Conservation (phyloP, 2,113 vertebrate genomes). For the Salvelinus namaycush region DNA sequence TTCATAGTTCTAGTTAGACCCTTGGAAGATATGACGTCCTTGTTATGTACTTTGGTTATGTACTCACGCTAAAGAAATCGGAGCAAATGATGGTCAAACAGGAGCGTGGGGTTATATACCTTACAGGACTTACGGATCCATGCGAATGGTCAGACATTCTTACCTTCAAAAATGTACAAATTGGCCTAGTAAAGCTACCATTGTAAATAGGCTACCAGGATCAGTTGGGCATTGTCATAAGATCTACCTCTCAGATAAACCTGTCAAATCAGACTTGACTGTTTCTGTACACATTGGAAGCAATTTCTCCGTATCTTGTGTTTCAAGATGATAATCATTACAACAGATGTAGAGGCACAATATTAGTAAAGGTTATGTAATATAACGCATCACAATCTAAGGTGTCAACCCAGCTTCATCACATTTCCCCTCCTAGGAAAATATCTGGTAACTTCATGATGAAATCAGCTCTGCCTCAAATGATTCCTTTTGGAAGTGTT, state of each 20-base stretch:
- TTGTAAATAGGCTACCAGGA: background rate
- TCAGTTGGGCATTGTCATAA: slow-evolving; percentile 21
- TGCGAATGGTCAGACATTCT: background rate
- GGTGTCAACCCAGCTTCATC: background rate
- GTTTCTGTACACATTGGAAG: background rate
- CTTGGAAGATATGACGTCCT: too few species aligned
- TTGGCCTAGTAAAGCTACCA: slow-evolving; percentile 5
- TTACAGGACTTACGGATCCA: background rate
- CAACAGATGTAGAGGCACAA: background rate
- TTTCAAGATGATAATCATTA: background rate
- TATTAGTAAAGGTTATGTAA: background rate
- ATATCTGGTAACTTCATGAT: background rate
- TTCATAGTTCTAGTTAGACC: too few species aligned
- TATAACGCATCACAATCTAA: background rate
- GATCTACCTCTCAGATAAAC: slow-evolving; percentile 11
- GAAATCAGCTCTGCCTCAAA: background rate
- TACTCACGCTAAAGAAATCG: background rate
- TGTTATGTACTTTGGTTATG: too few species aligned
- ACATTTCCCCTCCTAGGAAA: background rate
- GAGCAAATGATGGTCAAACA: background rate
- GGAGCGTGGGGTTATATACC: background rate
- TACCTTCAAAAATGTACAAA: slow-evolving; percentile 1
- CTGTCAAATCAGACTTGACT: background rate
- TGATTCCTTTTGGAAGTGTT: too few species aligned
- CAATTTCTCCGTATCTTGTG: background rate